Percentiles rank a stretch among this genome's conserved stretches.
These are phyloP conservation scores for Dugesia japonica DNA, from an alignment of 2,888 invertebrate species.

Conservation along the genomic window DNA sequence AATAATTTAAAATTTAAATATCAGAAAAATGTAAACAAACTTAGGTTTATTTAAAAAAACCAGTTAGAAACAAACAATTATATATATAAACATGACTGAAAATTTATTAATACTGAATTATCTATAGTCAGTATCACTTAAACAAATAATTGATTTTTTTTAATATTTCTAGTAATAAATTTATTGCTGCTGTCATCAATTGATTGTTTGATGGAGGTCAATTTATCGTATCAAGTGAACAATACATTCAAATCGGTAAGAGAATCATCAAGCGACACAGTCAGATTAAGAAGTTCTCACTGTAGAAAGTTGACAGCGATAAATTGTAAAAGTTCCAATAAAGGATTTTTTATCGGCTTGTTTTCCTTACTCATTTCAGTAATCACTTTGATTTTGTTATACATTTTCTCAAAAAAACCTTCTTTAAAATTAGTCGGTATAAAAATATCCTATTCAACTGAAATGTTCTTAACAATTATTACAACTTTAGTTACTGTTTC, in stretches of 20 bases:
- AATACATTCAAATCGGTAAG: neutral
- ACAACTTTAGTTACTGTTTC: neutral
- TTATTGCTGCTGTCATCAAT: neutral
- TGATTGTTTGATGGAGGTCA: neutral
- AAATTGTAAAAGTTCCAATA: conserved; percentile 8
- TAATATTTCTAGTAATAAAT: neutral
- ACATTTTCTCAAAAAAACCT: neutral
- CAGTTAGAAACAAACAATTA: no score
- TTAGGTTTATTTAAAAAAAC: no score
- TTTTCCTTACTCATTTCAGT: conserved; percentile 6
- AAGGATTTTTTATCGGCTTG: neutral
- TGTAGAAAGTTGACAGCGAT: neutral
- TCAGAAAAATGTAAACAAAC: no score
- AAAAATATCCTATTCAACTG: neutral
- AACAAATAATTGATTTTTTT: neutral
- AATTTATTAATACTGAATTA: no score
- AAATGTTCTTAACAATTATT: neutral
- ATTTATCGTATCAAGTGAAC: neutral
- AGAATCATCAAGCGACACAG: conserved; percentile 3
- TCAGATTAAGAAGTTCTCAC: neutral
- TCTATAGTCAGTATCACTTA: no score
- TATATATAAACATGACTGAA: no score
- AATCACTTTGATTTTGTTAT: neutral
- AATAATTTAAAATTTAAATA: no score
- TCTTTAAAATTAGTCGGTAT: neutral